Base-by-base conservation (phyloP, 2,888 invertebrate species). In the Orthonevra nobilis region DNA sequence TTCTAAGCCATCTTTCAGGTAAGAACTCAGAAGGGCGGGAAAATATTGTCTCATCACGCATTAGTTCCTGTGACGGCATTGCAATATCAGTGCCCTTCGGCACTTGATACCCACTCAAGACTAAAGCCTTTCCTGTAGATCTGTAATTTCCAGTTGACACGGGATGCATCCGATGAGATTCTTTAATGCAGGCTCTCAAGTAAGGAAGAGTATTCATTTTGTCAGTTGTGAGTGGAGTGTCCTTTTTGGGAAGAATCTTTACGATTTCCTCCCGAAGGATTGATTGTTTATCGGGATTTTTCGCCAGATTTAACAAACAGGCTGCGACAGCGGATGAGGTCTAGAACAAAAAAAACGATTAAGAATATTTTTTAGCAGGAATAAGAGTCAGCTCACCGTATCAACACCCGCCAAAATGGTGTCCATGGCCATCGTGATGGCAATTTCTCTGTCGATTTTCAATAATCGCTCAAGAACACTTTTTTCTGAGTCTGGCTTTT, bases 131-230 rank as follows among this genome's bases (percentile, higher is more conserved):
- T 0, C 88, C 87, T 48, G 91, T 89, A 58, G 88, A 86, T 81
- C 93, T 89, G 6, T 91, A 84, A 81, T 91, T 92, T 0, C 91
- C 92, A 3, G 90, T 87, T 0, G 90, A 90, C 0, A 92, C 90
- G 0, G 92, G 92, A 82, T 90, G 89, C 7, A 93, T 50, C 83
- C 94, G 89, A 66, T 93, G 86, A 0, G 92, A 90, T 86, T 95
- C 94, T 84, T 94, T 94, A 26, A 94, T 90, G 83, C 93, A 94
- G 0, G 94, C 94, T 82, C 90, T 92, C 9, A 94, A 85, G 84
- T 93, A 94, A 0, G 91, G 89, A 58, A 91, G 87, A 48, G 89
- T 85, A 12, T 88, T 86, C 40, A 91, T 84, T 79, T 88, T 85
- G 1, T 88, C 85, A 0, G 85, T 83, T 0, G 89, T 90, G 4